Evolutionary conservation across 1,140 invertebrate genomes (phyloP).

Genomic region (Monomorium pharaonis): DNA sequence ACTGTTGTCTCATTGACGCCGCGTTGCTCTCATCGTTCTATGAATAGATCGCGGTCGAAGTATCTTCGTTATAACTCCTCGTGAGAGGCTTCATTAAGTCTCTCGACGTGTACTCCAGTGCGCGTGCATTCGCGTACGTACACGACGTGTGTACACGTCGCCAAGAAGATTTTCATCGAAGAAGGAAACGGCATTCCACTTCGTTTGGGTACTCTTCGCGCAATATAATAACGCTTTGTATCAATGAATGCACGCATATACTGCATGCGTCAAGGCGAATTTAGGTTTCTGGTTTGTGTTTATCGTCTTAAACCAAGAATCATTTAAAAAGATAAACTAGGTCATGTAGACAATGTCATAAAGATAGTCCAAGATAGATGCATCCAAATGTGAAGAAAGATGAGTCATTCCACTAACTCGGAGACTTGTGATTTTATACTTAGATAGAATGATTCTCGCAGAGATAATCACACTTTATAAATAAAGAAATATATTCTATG

Average conservation of each 20-base stretch:
- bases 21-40: constrained; percentile 58
- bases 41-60: constrained; percentile 66
- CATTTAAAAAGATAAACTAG: not conserved
- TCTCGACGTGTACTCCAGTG: not conserved
- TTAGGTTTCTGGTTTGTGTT: constrained; percentile 8
- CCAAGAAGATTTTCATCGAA: constrained; percentile 41
- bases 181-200: constrained; percentile 56
- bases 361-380: constrained; percentile 8
- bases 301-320: constrained; percentile 1
- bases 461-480: not conserved
- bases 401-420: not conserved
- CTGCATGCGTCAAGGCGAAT: not conserved
- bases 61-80: constrained; percentile 49
- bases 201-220: constrained; percentile 46
- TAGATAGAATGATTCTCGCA: not conserved
- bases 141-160: not conserved
- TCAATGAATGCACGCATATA: constrained; percentile 20
- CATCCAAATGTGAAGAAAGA: not conserved
- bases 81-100: constrained; percentile 57
- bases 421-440: not conserved
- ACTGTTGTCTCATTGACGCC: constrained; percentile 73
- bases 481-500: not conserved
- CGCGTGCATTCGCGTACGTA: constrained; percentile 4
- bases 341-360: not conserved
- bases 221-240: constrained; percentile 50